phyloP scores from a whole-genome alignment of 2,113 vertebrate genomes.

The Rhabdomys dilectus region DNA sequence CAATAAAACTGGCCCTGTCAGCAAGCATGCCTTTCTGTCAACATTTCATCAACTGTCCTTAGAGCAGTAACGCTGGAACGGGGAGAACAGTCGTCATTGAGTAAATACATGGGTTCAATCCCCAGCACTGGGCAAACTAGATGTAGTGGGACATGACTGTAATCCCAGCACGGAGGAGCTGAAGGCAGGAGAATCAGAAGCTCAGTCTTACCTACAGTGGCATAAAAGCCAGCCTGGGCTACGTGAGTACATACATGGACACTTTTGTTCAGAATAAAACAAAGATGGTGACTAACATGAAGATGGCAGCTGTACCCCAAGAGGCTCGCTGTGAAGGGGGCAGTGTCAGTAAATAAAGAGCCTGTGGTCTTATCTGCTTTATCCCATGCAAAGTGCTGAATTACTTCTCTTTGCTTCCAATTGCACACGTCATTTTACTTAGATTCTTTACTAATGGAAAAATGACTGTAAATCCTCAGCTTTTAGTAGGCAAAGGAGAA shows the following conservation, averaged over 20 bases:
- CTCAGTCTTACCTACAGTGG: background rate
- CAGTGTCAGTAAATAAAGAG: background rate
- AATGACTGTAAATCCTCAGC: background rate
- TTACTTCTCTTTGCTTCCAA: background rate
- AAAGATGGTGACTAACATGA: background rate
- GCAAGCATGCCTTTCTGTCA: background rate
- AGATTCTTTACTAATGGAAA: background rate
- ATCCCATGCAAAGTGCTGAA: background rate
- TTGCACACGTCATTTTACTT: background rate
- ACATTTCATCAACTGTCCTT: background rate
- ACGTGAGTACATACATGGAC: background rate
- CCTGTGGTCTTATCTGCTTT: background rate
- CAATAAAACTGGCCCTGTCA: background rate
- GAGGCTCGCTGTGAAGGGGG: background rate
- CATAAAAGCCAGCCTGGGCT: background rate
- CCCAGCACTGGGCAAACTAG: background rate
- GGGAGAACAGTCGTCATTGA: background rate
- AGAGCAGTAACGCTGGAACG: background rate
- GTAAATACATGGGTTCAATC: background rate
- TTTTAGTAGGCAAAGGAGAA: background rate
- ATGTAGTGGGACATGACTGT: background rate
- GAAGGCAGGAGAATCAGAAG: no score
- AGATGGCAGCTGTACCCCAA: background rate
- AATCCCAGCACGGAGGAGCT: background rate
- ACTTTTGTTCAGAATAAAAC: slow-evolving; percentile 37